phyloP scores from a whole-genome alignment of 2,888 invertebrate genomes.

The Busseola fusca region DNA sequence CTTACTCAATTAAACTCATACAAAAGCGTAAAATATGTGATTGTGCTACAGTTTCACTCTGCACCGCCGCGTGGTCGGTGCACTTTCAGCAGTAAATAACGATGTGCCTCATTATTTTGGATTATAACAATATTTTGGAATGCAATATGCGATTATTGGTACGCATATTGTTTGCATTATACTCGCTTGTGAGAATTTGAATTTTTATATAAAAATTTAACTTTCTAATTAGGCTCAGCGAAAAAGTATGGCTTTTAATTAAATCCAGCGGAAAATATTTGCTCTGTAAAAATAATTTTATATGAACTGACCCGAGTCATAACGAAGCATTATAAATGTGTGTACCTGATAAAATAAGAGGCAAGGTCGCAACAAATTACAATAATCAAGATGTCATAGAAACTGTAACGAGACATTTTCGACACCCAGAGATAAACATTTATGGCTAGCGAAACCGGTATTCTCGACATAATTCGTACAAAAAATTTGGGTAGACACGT shows the following conservation, averaged over 20 bases:
- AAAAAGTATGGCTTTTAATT: slow-evolving; percentile 57
- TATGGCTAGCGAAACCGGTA: slow-evolving; percentile 65
- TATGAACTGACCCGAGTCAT: slow-evolving; percentile 7
- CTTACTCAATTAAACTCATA: slow-evolving; percentile 87
- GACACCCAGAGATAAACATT: slow-evolving; percentile 71
- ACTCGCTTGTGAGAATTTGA: slow-evolving; percentile 59
- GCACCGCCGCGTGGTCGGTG: slow-evolving; percentile 69
- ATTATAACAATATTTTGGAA: slow-evolving; percentile 84
- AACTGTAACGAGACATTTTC: slow-evolving; percentile 67
- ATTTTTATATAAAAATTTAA: slow-evolving; percentile 60
- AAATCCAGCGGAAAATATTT: slow-evolving; percentile 39
- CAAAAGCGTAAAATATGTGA: slow-evolving; percentile 87
- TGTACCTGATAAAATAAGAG: slow-evolving; percentile 26
- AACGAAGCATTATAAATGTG: slow-evolving; percentile 21
- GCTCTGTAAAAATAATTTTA: slow-evolving; percentile 23
- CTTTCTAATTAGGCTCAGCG: slow-evolving; percentile 60
- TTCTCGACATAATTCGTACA: slow-evolving; percentile 42
- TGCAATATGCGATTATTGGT: slow-evolving; percentile 72
- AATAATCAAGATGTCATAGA: slow-evolving; percentile 69
- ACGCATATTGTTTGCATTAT: slow-evolving; percentile 59
- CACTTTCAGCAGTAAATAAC: slow-evolving; percentile 82
- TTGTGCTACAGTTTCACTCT: slow-evolving; percentile 83
- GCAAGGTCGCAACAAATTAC: slow-evolving; percentile 59
- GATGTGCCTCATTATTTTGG: slow-evolving; percentile 84
- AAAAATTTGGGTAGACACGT: slow-evolving; percentile 47